Base-by-base conservation (phyloP, 2,113 vertebrate species). In the Petaurus breviceps region DNA sequence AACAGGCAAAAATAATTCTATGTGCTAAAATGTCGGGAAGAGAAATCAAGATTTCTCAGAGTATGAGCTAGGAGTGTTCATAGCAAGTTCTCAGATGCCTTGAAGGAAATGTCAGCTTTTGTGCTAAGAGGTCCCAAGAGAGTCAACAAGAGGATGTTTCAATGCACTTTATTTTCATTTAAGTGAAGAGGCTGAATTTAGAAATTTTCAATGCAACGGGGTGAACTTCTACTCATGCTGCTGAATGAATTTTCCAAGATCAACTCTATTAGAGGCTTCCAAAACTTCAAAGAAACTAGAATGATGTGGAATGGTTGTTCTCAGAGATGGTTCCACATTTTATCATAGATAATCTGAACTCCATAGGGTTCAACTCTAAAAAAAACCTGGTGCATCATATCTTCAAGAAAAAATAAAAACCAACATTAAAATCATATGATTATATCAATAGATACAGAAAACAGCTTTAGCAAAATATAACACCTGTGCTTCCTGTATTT, bases 21-120 rank as follows among this genome's bases (percentile, higher is more conserved):
- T 46, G 55, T 1, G 23, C 22, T 55, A 51, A 95, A 95, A 94
- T 0, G 16, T 90, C 22, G 11, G 31, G 92, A 91, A 24, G 93
- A 53, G 91, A 89, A 28, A 95, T 90, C 90, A 92, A 91, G 95
- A 57, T 19, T 95, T 90, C 95, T 93, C 37, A 93, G 89, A 94
- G 53, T 54, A 31, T 57, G 93, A 95, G n/a, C 26, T 95, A 77
- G 14, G n/a, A 97, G n/a, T 92, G 37, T 43, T 91, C 94, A 90
- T 26, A 89, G 90, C n/a, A 90, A 91, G 46, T 91, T 97, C 96
- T 96, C 94, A 91, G 90, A 51, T 47, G 91, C n/a, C 96, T 51
- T 46, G 8, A 84, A 61, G 53, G 95, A 93, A 68, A 93, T 52
- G 91, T 68, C 94, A 95, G 90, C 51, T 90, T 90, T 95, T 53